Conservation (phyloP, 1,140 invertebrate genomes). For the Dendroctonus ponderosae region DNA sequence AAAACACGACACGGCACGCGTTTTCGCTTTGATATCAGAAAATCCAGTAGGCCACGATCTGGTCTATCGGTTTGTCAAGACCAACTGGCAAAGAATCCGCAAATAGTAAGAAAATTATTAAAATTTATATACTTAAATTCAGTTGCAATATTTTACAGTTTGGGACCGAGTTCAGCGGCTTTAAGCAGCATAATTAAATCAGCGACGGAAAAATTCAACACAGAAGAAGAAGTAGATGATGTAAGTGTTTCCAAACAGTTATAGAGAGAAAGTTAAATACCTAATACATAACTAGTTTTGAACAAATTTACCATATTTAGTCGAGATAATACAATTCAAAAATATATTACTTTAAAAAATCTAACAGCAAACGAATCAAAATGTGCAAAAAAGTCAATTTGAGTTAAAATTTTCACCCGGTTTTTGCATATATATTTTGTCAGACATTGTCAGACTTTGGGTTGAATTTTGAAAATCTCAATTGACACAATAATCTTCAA, state of each 20-base stretch:
- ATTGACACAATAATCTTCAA: too few relatives aligned
- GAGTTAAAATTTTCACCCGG: too few relatives aligned
- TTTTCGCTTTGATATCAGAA: constrained; percentile 69
- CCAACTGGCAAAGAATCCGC: constrained; percentile 68
- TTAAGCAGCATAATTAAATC: constrained; percentile 73
- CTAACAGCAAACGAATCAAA: too few relatives aligned
- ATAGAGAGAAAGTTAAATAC: too few relatives aligned
- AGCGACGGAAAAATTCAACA: constrained; percentile 68
- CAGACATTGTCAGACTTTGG: too few relatives aligned
- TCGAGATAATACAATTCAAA: too few relatives aligned
- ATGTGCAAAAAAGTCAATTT: too few relatives aligned
- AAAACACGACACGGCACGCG: constrained; percentile 73
- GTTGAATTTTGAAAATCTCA: too few relatives aligned
- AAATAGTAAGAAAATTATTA: constrained; percentile 62
- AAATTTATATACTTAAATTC: constrained; percentile 6
- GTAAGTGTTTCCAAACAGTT: constrained; percentile 53
- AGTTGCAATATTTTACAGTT: constrained; percentile 51
- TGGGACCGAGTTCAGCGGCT: constrained; percentile 66
- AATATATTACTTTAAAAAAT: too few relatives aligned
- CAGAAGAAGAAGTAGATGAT: constrained; percentile 71
- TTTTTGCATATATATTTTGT: too few relatives aligned
- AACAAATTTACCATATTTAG: too few relatives aligned
- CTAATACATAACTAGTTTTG: too few relatives aligned
- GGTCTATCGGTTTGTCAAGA: constrained; percentile 71
- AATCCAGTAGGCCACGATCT: constrained; percentile 72